Evolutionary conservation across 2,797 vertebrate species (phyloP), one percentile per base, ranked within the genome.

Genomic region (Scleropages formosus): DNA sequence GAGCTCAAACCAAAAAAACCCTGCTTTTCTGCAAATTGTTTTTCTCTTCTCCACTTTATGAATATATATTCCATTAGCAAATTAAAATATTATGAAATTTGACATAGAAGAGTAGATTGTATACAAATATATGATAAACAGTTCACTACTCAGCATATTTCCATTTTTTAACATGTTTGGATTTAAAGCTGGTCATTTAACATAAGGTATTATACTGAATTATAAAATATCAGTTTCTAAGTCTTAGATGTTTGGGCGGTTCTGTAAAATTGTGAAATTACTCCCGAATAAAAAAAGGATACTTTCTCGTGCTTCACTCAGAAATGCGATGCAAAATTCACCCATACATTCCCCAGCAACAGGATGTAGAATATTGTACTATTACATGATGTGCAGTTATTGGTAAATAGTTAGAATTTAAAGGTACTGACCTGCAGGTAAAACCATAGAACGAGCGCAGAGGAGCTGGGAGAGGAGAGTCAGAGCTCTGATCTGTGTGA

Each of bases 381-480:
- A 47, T 47, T n/a, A 18, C 12, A 2, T 66, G 10, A 15, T 49
- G 3, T 49, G 12, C 49, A n/a, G 8, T 24, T 47, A 51, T 69
- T n/a, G 58, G 70, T n/a, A 39, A 56, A 13, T 1, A 72, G 26
- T 56, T 26, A 9, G 24, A 7, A 0, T 75, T 9, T 47, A 44
- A 26, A 9, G 1, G 20, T 12, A 24, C 69, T 74, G 68, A 78
- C 74, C 76, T 77, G 80, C 70, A 56, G 51, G 27, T 47, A 46
- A 61, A 27, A 78, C 68, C 47, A 53, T 62, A 31, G 53, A 56
- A 1, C 11, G 2, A 56, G 18, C 47, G 15, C 47, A 65, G 72
- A 47, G 73, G 3, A 80, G 79, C 47, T 78, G 64, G 53, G 68
- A 2, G 27, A 73, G 68, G 51, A 44, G 26, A 39, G 76, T 10